Conservation (phyloP, 2,888 invertebrate species). For the Drosophila formosana region DNA sequence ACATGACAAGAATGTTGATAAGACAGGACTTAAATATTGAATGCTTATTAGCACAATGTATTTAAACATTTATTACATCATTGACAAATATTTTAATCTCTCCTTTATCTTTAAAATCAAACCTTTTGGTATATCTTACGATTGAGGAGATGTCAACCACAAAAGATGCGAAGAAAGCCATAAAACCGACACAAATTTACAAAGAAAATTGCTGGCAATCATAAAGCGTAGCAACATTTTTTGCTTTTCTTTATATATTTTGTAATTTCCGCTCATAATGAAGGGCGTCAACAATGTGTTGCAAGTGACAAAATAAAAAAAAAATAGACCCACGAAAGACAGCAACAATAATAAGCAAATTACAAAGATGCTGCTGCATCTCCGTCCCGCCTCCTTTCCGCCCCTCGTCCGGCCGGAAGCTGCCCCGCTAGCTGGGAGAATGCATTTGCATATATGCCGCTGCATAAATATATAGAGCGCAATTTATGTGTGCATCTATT, state of each 20-base stretch:
- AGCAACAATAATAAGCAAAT: conserved; percentile 65
- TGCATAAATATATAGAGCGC: conserved; percentile 72
- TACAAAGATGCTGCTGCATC: conserved; percentile 53
- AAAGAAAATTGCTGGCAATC: conserved; percentile 35
- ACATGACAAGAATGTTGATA: too few species aligned
- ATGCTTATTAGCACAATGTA: neutral
- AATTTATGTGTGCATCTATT: conserved; percentile 77
- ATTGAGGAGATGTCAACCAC: neutral
- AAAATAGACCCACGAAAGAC: conserved; percentile 7
- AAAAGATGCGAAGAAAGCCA: neutral
- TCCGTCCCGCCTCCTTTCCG: neutral
- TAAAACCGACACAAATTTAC: conserved; percentile 11
- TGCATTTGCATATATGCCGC: conserved; percentile 68
- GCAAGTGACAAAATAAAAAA: conserved; percentile 25
- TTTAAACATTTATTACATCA: neutral
- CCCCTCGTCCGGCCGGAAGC: conserved; percentile 2
- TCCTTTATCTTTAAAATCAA: too few species aligned
- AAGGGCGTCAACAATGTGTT: conserved; percentile 33
- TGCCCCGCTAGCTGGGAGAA: conserved; percentile 17
- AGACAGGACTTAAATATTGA: neutral
- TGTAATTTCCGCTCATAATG: conserved; percentile 40
- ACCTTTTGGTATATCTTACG: too few species aligned
- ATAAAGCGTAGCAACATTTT: conserved; percentile 29
- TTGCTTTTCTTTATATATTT: conserved; percentile 23
- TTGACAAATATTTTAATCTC: too few species aligned